Conservation (phyloP, 1,140 invertebrate genomes). For the Macrosteles quadrilineatus region DNA sequence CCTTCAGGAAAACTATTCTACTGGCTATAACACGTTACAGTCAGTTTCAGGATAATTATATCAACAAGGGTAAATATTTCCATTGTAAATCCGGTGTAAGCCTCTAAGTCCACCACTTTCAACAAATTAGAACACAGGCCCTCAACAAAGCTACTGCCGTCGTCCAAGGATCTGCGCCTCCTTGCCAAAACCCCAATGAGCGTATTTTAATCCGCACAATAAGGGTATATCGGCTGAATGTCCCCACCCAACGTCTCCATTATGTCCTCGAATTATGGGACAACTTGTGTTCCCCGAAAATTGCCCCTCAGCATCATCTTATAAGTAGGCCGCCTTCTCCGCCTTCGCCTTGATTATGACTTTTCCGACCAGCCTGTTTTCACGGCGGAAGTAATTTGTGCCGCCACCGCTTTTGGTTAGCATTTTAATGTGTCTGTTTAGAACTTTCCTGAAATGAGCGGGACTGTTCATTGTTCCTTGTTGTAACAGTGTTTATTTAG, state of each 20-base stretch:
- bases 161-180: too few species aligned
- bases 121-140: too few species aligned
- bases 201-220: constrained; percentile 11
- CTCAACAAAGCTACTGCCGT: too few species aligned
- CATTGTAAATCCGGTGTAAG: too few species aligned
- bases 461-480: too few species aligned
- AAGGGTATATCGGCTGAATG: constrained; percentile 7
- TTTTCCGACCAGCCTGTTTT: neutral
- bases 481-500: too few species aligned
- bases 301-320: constrained; percentile 10
- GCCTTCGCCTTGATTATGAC: constrained; percentile 5
- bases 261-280: constrained; percentile 13
- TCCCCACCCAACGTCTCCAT: neutral
- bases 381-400: constrained; percentile 8
- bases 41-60: too few species aligned
- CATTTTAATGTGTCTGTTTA: constrained; percentile 16
- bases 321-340: neutral
- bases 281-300: constrained; percentile 15
- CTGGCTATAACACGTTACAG: too few species aligned
- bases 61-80: too few species aligned
- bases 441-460: neutral
- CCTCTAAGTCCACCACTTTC: too few species aligned
- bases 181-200: too few species aligned
- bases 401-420: neutral
- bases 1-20: too few species aligned